phyloP scores from a whole-genome alignment of 2,797 vertebrate genomes.

The Sebastiscus albofasciatus region DNA sequence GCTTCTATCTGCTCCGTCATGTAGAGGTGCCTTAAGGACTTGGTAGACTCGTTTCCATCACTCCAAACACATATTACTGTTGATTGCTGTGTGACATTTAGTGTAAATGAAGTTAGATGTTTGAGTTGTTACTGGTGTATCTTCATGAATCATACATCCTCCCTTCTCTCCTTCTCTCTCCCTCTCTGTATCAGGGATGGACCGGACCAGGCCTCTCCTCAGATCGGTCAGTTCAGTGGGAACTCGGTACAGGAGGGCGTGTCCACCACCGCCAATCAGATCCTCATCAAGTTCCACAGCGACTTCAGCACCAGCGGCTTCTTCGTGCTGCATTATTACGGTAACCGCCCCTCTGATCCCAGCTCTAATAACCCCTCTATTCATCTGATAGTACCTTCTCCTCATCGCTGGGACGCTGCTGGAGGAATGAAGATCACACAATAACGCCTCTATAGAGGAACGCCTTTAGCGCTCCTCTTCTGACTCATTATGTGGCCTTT shows the following conservation, averaged over 20 bases:
- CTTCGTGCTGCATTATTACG: constrained; percentile 95
- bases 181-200: constrained; percentile 87
- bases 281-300: constrained; percentile 98
- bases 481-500: constrained; percentile 30
- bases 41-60: background rate
- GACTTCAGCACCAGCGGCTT: constrained; percentile 99
- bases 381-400: constrained; percentile 15
- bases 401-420: background rate
- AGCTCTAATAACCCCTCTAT: constrained; percentile 16
- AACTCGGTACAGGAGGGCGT: constrained; percentile 91
- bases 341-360: constrained; percentile 73
- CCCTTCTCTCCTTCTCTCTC: background rate
- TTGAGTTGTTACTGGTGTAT: constrained; percentile 38
- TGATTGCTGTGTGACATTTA: background rate
- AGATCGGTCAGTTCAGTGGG: constrained; percentile 96
- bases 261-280: constrained; percentile 95
- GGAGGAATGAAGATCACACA: constrained; percentile 6
- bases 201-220: constrained; percentile 93
- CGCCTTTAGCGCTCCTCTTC: background rate
- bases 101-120: background rate
- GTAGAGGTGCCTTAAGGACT: background rate
- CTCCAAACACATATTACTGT: background rate
- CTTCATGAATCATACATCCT: constrained; percentile 28
- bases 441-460: constrained; percentile 3
- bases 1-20: constrained; percentile 6